Conservation (phyloP, 2,888 invertebrate species). For the Melanostoma mellinum region DNA sequence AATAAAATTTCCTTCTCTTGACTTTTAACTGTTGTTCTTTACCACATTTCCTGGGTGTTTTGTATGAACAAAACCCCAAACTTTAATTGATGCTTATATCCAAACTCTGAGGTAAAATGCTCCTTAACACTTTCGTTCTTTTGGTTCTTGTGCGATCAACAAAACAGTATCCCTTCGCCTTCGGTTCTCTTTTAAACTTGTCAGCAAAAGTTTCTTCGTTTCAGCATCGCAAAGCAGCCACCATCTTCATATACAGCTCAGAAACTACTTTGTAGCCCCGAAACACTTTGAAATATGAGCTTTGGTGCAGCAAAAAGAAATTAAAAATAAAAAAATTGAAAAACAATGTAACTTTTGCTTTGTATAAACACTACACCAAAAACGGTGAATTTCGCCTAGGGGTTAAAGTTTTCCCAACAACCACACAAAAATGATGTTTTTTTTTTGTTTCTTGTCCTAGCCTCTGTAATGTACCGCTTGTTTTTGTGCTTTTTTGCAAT, state of each 20-base stretch:
- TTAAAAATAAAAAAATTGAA: constrained; percentile 20
- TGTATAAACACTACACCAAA: constrained; percentile 60
- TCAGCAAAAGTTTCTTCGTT: constrained; percentile 42
- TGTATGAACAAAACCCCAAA: constrained; percentile 42
- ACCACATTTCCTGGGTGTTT: neutral
- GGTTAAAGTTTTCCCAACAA: constrained; percentile 30
- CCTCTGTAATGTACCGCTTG: no score
- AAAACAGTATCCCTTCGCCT: neutral
- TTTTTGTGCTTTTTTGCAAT: no score
- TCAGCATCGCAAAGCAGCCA: constrained; percentile 37
- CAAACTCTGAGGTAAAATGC: constrained; percentile 49
- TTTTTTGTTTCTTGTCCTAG: neutral
- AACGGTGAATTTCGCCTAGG: constrained; percentile 38
- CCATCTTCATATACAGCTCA: constrained; percentile 35
- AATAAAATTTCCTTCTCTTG: constrained; percentile 20
- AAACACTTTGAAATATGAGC: constrained; percentile 43
- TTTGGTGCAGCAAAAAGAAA: neutral
- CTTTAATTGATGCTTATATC: constrained; percentile 60
- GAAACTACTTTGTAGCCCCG: constrained; percentile 51
- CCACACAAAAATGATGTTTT: constrained; percentile 31
- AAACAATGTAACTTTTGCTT: constrained; percentile 60
- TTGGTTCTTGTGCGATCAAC: constrained; percentile 16
- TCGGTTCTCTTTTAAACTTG: neutral
- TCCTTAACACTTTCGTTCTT: constrained; percentile 48
- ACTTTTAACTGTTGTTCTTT: constrained; percentile 15